Base-by-base conservation (phyloP, 1,140 invertebrate species). In the Drosophila tsacasi region DNA sequence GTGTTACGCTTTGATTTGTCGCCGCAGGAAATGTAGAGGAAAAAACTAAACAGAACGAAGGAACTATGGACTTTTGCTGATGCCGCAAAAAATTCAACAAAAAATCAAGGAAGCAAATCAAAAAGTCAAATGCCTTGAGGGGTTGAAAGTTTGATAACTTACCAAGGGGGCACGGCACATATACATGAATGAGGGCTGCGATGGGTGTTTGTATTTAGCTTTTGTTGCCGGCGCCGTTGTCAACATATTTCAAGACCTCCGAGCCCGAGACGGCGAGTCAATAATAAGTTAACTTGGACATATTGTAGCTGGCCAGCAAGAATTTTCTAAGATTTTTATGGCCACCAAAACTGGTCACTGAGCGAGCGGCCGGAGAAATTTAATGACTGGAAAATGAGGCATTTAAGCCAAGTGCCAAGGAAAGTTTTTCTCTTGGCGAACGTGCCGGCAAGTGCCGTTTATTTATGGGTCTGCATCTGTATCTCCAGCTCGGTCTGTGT, bases 301-400 rank as follows among this genome's bases (percentile, higher is more conserved):
- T 83, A 83, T 83, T 80, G 65, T 77, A 62, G 62, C 32, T 32
- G 13, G 39, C 49, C 65, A 71, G 19, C 39, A 73, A 76, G 39
- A 74, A 75, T 77, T 57, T 64, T 74, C 64, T 71, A 80, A 77
- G 80, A 78, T 77, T 73, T 57, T 81, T 84, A 74, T 81, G 81
- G 84, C 77, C 63, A 55, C 12, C 74, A 47, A 66, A 87, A 90
- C 81, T 90, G 84, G 84, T 90, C 84, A 89, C 80, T 44, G 37
- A 32, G 83, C 47, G 37, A 32, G 83, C 74, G 68, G 61, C 60
- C 52, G 66, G 50, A 47, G 54, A 64, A 89, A 90, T 87, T 90
- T 87, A 87, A 87, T 87, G 84, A 90, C 84, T 87, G 84, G 84
- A 87, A 87, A 87, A 87, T 87, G 77, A 90, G 84, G 65, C 84